A percentile compares a stretch with the other conserved stretches of the same genome.
Evolutionary conservation across 2,797 vertebrate genomes (phyloP).

Genomic region (Poecilia picta): DNA sequence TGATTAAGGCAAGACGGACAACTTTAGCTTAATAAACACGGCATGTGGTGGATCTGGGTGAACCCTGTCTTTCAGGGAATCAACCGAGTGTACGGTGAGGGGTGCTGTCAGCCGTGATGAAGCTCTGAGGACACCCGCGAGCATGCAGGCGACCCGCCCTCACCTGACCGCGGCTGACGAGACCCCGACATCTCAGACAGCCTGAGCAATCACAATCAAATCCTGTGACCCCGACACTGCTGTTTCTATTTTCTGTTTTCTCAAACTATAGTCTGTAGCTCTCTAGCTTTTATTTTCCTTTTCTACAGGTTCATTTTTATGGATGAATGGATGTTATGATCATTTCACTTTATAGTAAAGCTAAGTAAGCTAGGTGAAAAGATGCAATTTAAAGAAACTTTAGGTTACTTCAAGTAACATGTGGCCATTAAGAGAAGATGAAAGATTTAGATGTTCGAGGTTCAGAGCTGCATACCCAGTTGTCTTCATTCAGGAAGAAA

Average conservation of each 20-base stretch:
- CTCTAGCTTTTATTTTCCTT: neutral
- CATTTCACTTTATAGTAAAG: neutral
- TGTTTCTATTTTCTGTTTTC: neutral
- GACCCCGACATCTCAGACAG: conserved; percentile 54
- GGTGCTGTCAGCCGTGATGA: conserved; percentile 71
- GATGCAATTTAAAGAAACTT: neutral
- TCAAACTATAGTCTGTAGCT: neutral
- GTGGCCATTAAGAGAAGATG: neutral
- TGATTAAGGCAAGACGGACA: conserved; percentile 19
- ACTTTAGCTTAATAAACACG: conserved; percentile 12
- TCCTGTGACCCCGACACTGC: conserved; percentile 14
- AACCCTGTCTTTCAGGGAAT: conserved; percentile 73
- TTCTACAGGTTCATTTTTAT: neutral
- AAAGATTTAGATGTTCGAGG: neutral
- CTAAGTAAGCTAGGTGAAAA: neutral
- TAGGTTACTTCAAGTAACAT: neutral
- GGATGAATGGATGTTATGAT: neutral
- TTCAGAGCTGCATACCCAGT: neutral
- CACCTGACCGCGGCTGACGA: conserved; percentile 64
- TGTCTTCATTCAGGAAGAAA: neutral
- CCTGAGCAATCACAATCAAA: conserved; percentile 51
- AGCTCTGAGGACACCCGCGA: conserved; percentile 52
- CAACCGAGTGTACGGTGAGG: conserved; percentile 63
- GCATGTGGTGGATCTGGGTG: conserved; percentile 29
- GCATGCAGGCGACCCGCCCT: conserved; percentile 36